Base-by-base conservation (phyloP, 1,140 invertebrate species). In the Delia radicum region DNA sequence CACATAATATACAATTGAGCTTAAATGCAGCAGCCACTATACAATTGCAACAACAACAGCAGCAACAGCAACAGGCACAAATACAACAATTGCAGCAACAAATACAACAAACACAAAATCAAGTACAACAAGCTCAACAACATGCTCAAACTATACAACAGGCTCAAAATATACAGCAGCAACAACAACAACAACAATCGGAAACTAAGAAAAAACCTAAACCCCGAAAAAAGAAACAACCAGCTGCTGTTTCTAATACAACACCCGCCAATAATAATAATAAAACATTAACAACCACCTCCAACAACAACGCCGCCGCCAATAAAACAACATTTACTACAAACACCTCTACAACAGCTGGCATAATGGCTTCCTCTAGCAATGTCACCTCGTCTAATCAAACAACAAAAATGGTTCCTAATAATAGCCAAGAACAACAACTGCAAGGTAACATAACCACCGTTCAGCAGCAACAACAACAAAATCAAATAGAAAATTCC, bases 121-220 rank as follows among this genome's bases (percentile, higher is more conserved):
- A 85, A 75, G 33, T 83, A 42, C 84, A 83, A 65, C 81, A 85
- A 65, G 81, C 82, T 65, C 81, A 80, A 42, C 81, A 80, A 31
- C 81, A 83, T 55, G 80, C 81, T 12, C 65, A 69, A 2, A 28
- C 33, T 12, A 31, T 67, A 24, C 65, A 69, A 6, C 81, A 83
- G 46, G 76, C 79, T 29, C 79, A 78, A 61, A 18, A 21, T 7
- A 79, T 82, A 24, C 77, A 78, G 12, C 76, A 79, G 61, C 61
- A 72, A 7, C 72, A 74, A n/a, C 61, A 72, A 7, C 75, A 74
- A 8, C 74, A 62, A 12, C 26, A 73, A 10, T 42, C 48, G 21
- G 81, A 83, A 77, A 77, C 80, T 15, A 85, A 85, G 73, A 85
- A 85, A 75, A 84, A 84, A 37, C 77, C 83, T n/a, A 81, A 81